phyloP scores from a whole-genome alignment of 2,113 vertebrate genomes.

The rat (Rattus norvegicus) region GRCr8 NC_086022.1:114605001-114605500 shows the following conservation, averaged over 20 bases:
- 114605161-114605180: background rate
- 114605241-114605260: fast-evolving
- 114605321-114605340: fast-evolving
- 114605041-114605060: background rate
- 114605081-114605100: background rate
- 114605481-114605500: constrained; percentile 74
- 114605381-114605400: background rate
- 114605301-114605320: too few relatives aligned
- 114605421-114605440: background rate
- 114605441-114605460: constrained; percentile 41
- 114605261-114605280: background rate
- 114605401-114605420: background rate
- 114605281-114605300: background rate
- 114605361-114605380: background rate
- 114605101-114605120: background rate
- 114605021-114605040: background rate
- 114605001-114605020: background rate
- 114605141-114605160: background rate
- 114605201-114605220: fast-evolving
- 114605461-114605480: constrained; percentile 54
- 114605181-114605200: background rate
- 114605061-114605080: background rate
- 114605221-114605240: too few relatives aligned
- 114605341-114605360: background rate
- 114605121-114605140: background rate